Evolutionary conservation across 2,888 invertebrate genomes (phyloP).

Genomic region (Melangyna quadrimaculata): DNA sequence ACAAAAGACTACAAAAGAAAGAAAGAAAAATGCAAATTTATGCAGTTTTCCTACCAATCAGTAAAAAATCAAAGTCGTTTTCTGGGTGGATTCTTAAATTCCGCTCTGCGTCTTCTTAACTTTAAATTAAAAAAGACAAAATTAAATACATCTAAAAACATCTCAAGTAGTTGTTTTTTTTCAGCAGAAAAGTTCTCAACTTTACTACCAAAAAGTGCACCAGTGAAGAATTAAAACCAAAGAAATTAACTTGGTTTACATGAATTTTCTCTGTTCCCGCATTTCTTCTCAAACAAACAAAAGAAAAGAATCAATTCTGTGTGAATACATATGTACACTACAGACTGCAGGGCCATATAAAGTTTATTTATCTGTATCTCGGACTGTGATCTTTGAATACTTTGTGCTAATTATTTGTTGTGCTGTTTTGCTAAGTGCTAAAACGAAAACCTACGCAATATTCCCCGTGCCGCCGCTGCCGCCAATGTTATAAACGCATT

Average conservation of each 20-base stretch:
- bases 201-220: not conserved
- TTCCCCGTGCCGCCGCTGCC: not conserved
- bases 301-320: slow-evolving; percentile 19
- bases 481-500: not conserved
- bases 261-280: not conserved
- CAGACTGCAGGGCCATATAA: too few species aligned
- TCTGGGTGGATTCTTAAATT: not conserved
- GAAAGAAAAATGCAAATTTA: slow-evolving; percentile 6
- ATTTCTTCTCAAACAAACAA: slow-evolving; percentile 21
- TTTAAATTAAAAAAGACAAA: not conserved
- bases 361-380: not conserved
- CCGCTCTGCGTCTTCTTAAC: not conserved
- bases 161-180: not conserved
- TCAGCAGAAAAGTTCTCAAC: not conserved
- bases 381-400: not conserved
- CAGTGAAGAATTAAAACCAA: not conserved
- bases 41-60: not conserved
- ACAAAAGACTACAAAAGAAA: not conserved
- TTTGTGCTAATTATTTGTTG: slow-evolving; percentile 31
- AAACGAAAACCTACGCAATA: not conserved
- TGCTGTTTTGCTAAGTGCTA: not conserved
- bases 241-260: not conserved
- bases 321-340: not conserved
- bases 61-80: not conserved
- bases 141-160: not conserved